These are phyloP conservation scores for Elymnias hypermnestra DNA, from an alignment of 1,140 invertebrate species.

Conservation along the genomic window DNA sequence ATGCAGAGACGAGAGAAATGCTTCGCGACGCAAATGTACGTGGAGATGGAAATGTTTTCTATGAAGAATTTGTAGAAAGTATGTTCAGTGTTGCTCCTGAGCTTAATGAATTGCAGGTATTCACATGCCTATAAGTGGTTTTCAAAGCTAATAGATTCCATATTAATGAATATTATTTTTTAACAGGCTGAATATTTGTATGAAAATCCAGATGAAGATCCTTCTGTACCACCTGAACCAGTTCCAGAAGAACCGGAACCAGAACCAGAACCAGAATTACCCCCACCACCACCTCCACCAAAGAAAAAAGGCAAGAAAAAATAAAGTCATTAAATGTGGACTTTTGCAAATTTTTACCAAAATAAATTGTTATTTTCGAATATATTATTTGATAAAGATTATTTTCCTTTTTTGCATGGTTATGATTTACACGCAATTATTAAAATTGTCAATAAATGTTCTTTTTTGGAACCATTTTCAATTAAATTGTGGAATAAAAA, in stretches of 20 bases:
- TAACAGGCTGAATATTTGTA: slow-evolving; percentile 50
- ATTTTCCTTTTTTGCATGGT: too few species aligned
- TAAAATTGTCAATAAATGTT: too few species aligned
- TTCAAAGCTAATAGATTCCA: too few species aligned
- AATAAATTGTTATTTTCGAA: too few species aligned
- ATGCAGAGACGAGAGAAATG: slow-evolving; percentile 45
- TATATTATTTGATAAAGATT: too few species aligned
- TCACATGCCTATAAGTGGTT: not conserved
- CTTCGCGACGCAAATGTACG: slow-evolving; percentile 59
- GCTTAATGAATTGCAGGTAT: slow-evolving; percentile 28
- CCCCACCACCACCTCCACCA: slow-evolving; percentile 11
- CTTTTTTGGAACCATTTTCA: too few species aligned
- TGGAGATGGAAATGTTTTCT: slow-evolving; percentile 59
- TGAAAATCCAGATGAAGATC: slow-evolving; percentile 55
- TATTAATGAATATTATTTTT: slow-evolving; percentile 1
- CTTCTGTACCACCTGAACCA: slow-evolving; percentile 48
- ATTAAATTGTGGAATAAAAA: too few species aligned
- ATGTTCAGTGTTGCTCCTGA: slow-evolving; percentile 57
- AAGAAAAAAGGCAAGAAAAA: slow-evolving; percentile 6
- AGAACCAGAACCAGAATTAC: slow-evolving; percentile 5
- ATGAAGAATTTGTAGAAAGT: slow-evolving; percentile 57
- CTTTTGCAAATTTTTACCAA: too few species aligned
- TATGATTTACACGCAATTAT: too few species aligned
- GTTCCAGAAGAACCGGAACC: slow-evolving; percentile 18
- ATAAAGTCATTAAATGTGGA: too few species aligned